Evolutionary conservation across 2,888 invertebrate species (phyloP).

Genomic region (Cryptocephalus moraei): DNA sequence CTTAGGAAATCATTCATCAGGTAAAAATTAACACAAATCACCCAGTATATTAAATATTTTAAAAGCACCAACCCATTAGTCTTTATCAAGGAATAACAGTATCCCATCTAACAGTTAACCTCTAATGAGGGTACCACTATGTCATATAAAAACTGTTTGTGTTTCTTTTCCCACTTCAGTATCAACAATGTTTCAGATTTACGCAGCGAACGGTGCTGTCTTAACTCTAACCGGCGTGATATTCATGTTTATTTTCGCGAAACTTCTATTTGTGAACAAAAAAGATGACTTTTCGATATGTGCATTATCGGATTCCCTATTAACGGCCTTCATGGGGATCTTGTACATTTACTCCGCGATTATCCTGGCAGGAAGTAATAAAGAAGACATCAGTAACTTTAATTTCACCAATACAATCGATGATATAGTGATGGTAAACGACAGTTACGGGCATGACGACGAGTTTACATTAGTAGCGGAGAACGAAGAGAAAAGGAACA

Average conservation of each 20-base stretch:
- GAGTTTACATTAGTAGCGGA: too few species aligned
- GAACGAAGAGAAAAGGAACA: conserved; percentile 2
- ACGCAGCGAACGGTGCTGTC: conserved; percentile 24
- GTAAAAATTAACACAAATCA: conserved; percentile 6
- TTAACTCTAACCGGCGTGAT: conserved; percentile 21
- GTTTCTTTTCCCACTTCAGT: not conserved
- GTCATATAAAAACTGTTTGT: not conserved
- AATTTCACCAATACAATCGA: conserved; percentile 15
- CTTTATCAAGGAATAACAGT: too few species aligned
- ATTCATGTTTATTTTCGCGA: conserved; percentile 19
- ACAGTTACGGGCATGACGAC: conserved; percentile 4
- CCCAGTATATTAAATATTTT: not conserved
- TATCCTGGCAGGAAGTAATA: conserved; percentile 8
- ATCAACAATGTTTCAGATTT: conserved; percentile 27
- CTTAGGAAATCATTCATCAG: conserved; percentile 8
- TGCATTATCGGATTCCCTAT: conserved; percentile 26
- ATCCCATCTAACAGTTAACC: not conserved
- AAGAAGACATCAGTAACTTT: not conserved
- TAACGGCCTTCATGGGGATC: conserved; percentile 28
- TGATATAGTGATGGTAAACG: conserved; percentile 12
- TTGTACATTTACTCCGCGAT: conserved; percentile 26
- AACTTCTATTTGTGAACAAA: conserved; percentile 16
- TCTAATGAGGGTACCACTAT: conserved; percentile 3
- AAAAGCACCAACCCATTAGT: not conserved
- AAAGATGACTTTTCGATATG: conserved; percentile 15